Evolutionary conservation across 2,113 vertebrate genomes (phyloP).

Genomic region (Ceuthmochares aereus): DNA sequence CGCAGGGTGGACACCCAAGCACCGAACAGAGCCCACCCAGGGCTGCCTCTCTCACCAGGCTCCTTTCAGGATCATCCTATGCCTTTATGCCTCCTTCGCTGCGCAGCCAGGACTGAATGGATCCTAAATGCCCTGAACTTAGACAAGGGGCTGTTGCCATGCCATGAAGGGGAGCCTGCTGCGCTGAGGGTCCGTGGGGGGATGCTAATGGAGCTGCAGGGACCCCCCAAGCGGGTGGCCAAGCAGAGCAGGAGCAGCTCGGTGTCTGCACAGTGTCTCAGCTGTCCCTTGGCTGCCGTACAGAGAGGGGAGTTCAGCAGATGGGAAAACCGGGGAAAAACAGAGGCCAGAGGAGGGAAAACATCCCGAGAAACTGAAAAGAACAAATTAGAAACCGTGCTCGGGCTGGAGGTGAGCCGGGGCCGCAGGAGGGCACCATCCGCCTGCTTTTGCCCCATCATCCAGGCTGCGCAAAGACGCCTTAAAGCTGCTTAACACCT

Average conservation of each 20-base stretch:
- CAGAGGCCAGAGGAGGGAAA: background rate
- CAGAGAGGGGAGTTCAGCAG: background rate
- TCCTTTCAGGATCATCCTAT: background rate
- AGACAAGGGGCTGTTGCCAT: no score
- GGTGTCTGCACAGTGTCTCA: background rate
- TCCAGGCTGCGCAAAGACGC: background rate
- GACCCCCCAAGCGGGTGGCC: background rate
- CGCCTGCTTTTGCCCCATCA: background rate
- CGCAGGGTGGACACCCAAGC: background rate
- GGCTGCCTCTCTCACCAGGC: background rate
- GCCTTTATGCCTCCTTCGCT: background rate
- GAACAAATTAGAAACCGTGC: background rate
- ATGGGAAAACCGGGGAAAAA: background rate
- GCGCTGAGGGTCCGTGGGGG: background rate
- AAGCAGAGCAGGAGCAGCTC: background rate
- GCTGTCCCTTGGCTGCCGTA: background rate
- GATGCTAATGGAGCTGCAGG: background rate
- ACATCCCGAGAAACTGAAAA: background rate
- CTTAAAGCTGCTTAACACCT: background rate
- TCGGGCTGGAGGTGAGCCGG: background rate
- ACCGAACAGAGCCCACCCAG: fast-evolving
- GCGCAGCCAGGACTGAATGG: background rate
- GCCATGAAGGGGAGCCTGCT: fast-evolving
- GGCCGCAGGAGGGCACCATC: slow-evolving; percentile 59
- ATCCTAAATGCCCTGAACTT: background rate